Percentiles rank a stretch among this genome's conserved stretches.
phyloP scores from a whole-genome alignment of 1,140 invertebrate genomes.

The Cyrtorhinus lividipennis region DNA sequence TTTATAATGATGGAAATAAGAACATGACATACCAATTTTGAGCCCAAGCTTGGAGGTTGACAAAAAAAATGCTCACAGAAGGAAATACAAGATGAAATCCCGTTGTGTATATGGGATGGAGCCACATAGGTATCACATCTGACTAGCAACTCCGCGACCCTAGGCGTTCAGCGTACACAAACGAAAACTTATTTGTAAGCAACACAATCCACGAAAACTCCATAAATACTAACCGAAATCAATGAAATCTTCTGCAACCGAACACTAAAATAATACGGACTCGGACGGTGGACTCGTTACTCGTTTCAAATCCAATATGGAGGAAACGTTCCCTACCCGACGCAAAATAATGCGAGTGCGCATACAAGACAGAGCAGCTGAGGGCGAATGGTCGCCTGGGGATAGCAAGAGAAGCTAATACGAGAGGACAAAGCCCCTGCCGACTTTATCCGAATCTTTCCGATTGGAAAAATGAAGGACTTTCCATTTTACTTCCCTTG shows the following conservation, averaged over 20 bases:
- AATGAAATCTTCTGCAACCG: not conserved
- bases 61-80: not conserved
- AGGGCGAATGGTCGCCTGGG: not conserved
- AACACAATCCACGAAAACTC: not conserved
- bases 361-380: slow-evolving; percentile 19
- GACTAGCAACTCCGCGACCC: not conserved
- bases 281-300: slow-evolving; percentile 22
- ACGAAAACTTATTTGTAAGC: not conserved
- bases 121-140: slow-evolving; percentile 1
- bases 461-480: not conserved
- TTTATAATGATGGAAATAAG: not conserved
- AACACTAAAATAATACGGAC: not conserved
- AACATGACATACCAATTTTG: not conserved
- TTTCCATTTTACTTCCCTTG: not conserved
- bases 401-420: not conserved
- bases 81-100: not conserved
- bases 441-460: not conserved
- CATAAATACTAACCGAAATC: not conserved
- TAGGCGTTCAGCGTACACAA: not conserved
- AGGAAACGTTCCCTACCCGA: slow-evolving; percentile 25
- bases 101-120: not conserved
- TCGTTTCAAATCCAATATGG: slow-evolving; percentile 27
- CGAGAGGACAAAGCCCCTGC: not conserved
- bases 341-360: slow-evolving; percentile 25
- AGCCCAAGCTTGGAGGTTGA: not conserved